Percentiles rank a stretch among this genome's conserved stretches.
These are phyloP conservation scores for Thyatira batis DNA, from an alignment of 2,888 invertebrate species.

Conservation along the genomic window DNA sequence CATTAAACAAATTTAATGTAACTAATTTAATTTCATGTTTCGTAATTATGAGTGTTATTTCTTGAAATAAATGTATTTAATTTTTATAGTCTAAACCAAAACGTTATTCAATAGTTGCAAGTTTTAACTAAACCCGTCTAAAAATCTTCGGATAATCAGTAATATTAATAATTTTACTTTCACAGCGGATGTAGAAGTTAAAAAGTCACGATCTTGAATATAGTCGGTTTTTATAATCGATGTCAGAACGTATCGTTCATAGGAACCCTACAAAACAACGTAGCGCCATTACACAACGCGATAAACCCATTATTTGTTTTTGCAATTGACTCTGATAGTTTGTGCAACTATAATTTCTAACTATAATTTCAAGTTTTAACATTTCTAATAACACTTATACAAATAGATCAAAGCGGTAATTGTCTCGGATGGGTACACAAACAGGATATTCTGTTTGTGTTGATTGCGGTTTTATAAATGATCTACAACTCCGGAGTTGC, in stretches of 20 bases:
- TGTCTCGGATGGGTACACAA: slow-evolving; percentile 65
- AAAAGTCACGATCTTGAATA: too few species aligned
- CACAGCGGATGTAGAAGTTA: too few species aligned
- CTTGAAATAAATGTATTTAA: too few species aligned
- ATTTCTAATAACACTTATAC: slow-evolving; percentile 30
- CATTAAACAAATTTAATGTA: too few species aligned
- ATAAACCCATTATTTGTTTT: slow-evolving; percentile 24
- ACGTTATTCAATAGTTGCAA: too few species aligned
- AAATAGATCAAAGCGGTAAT: slow-evolving; percentile 42
- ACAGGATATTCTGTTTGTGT: slow-evolving; percentile 58
- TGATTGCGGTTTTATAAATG: slow-evolving; percentile 56
- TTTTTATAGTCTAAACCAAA: too few species aligned
- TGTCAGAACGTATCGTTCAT: slow-evolving; percentile 5
- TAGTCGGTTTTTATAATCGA: too few species aligned
- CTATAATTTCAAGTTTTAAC: slow-evolving; percentile 35
- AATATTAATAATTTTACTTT: too few species aligned
- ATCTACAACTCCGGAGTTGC: slow-evolving; percentile 16
- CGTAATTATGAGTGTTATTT: too few species aligned
- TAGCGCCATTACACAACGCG: slow-evolving; percentile 26
- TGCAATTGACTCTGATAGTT: slow-evolving; percentile 19
- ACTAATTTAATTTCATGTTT: too few species aligned
- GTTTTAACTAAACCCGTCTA: too few species aligned
- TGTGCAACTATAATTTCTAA: slow-evolving; percentile 38
- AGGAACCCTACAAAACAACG: slow-evolving; percentile 17
- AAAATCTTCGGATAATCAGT: too few species aligned